Conservation (phyloP, 2,888 invertebrate genomes). For the Buathra laborator region DNA sequence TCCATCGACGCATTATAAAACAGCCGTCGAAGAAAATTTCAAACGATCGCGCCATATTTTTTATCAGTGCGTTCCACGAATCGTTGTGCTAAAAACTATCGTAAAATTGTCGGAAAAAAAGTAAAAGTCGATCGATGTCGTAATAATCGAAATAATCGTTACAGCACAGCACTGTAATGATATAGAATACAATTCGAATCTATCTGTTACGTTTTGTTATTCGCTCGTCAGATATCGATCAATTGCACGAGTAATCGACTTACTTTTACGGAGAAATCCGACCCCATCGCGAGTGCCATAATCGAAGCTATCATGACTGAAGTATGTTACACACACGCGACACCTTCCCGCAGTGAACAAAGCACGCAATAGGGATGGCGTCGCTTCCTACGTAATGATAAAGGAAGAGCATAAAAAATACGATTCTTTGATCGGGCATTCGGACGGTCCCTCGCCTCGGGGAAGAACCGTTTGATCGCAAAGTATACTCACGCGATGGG, state of each 20-base stretch:
- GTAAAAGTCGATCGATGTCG: conserved; percentile 48
- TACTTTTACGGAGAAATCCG: conserved; percentile 61
- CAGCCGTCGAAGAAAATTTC: too few relatives aligned
- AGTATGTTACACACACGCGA: background rate
- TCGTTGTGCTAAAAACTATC: conserved; percentile 44
- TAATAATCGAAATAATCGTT: conserved; percentile 9
- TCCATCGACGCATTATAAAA: too few relatives aligned
- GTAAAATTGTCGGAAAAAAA: conserved; percentile 50
- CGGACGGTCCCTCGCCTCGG: conserved; percentile 14
- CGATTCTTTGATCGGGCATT: conserved; percentile 35
- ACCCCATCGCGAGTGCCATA: background rate
- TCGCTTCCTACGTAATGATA: conserved; percentile 27
- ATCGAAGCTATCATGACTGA: background rate
- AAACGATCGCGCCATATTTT: background rate
- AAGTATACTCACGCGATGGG: conserved; percentile 9
- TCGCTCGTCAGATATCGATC: conserved; percentile 62
- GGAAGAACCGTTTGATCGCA: background rate
- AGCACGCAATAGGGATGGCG: conserved; percentile 12
- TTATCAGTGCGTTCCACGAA: background rate
- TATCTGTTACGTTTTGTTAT: conserved; percentile 42
- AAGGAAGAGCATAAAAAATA: conserved; percentile 27
- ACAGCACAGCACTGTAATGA: conserved; percentile 36
- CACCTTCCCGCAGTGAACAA: conserved; percentile 1
- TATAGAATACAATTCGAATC: conserved; percentile 18
- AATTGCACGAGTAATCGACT: conserved; percentile 61